Conservation (phyloP, 2,797 vertebrate genomes). For the Rhodeus uyekii region DNA sequence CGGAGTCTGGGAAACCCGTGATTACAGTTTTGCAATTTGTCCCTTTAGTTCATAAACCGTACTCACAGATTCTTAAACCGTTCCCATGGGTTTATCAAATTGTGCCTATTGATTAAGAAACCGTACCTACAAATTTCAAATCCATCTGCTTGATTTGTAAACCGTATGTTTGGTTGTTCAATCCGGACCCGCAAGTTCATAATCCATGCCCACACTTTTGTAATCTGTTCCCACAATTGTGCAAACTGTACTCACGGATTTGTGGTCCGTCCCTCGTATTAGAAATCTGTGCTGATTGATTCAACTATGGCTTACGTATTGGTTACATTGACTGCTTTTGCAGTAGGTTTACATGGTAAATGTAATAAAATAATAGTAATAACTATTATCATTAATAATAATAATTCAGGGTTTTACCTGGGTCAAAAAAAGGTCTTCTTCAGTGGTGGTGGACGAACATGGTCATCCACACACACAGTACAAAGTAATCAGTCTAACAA, state of each 20-base stretch:
- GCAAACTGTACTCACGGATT: background rate
- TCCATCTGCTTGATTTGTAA: background rate
- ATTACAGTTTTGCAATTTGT: background rate
- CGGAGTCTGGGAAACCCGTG: background rate
- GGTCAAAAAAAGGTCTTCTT: no score
- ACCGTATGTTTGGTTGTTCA: background rate
- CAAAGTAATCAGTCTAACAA: no score
- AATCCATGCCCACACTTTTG: background rate
- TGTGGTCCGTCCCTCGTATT: background rate
- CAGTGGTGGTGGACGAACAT: no score
- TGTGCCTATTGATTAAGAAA: background rate
- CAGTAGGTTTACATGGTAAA: background rate
- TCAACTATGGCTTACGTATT: background rate
- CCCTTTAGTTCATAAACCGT: no score
- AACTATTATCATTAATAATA: background rate
- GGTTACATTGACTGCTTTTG: background rate
- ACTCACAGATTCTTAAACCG: no score
- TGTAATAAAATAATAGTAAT: background rate
- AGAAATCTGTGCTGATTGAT: no score
- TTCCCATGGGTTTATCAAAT: background rate
- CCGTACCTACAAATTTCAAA: background rate
- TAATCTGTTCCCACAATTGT: background rate
- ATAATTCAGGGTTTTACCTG: background rate
- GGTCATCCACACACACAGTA: no score
- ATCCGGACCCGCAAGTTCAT: background rate